Evolutionary conservation across 2,797 vertebrate genomes (phyloP), one percentile per base, ranked within the genome.

Genomic region (Sebastes taczanowskii): DNA sequence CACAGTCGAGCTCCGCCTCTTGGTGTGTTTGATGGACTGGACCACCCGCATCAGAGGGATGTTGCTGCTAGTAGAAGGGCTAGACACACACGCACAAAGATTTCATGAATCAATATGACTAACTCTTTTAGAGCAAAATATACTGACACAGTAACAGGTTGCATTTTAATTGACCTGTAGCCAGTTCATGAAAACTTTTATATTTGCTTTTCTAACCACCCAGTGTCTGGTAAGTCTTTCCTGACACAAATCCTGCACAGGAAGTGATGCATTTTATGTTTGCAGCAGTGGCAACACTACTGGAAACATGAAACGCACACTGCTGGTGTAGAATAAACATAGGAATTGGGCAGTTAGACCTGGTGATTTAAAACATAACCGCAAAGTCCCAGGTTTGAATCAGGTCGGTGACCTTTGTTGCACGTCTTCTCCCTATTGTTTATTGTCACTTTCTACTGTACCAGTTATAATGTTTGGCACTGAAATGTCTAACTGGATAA

Each of bases 21-120:
- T 97, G 86, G 95, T 96, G 90, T 97, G 96, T 91, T 97, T 97
- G 87, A 97, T 93, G 70, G 96, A 97, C 93, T 97, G 96, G 82
- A 97, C 96, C 93, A 97, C 96, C 71, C 96, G 95, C 96, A 97
- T 97, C 83, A 97, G 92, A 60, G 96, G 96, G 89, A 97, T 97
- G 93, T 97, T 97, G 88, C 87, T 97, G 94, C 95, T 96, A n/a
- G 96, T 97, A 53, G 96, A 96, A 42, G 96, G 95, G 80, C 96
- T 97, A 82, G 3, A 86, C 52, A 77, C 63, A 85, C 9, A 75
- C 20, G 83, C 53, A 84, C 46, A 81, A 20, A 59, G 22, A 14
- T 74, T 79, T 55, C 29, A 35, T 20, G 8, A 42, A 77, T 71
- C 52, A 35, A 69, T 29, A 20, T 11, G 2, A 11, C 6, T 73